Evolutionary conservation across 2,888 invertebrate species (phyloP).

Genomic region (Enchytraeus crypticus): DNA sequence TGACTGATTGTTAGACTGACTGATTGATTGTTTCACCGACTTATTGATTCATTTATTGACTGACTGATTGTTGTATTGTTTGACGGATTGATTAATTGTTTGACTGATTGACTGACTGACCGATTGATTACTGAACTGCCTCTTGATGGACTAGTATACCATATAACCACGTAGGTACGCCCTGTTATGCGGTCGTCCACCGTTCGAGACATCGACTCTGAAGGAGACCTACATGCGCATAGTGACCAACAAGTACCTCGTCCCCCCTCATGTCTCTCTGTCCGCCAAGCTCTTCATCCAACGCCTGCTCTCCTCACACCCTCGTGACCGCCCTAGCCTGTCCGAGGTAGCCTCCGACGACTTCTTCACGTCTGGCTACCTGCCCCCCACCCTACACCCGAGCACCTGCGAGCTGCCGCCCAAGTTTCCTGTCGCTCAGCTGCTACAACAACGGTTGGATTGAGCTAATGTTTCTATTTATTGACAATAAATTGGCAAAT

Average conservation of each 20-base stretch:
- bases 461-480: too few relatives aligned
- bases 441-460: too few relatives aligned
- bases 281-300: constrained; percentile 59
- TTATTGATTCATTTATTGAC: too few relatives aligned
- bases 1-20: too few relatives aligned
- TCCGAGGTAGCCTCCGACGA: constrained; percentile 66
- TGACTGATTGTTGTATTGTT: too few relatives aligned
- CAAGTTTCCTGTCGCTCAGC: constrained; percentile 37
- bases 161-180: constrained; percentile 54
- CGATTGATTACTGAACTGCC: too few relatives aligned
- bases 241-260: constrained; percentile 50
- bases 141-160: too few relatives aligned
- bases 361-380: constrained; percentile 52
- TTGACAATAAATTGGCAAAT: too few relatives aligned
- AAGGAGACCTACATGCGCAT: constrained; percentile 55
- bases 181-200: constrained; percentile 56
- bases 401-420: constrained; percentile 52
- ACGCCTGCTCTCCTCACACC: constrained; percentile 65
- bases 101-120: too few relatives aligned
- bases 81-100: too few relatives aligned
- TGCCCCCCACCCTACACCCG: constrained; percentile 51
- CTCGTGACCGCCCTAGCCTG: constrained; percentile 70
- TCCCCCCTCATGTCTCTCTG: constrained; percentile 48
- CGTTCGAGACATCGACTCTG: constrained; percentile 56
- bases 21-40: too few relatives aligned